A percentile compares a stretch with the other conserved stretches of the same genome.
Evolutionary conservation across 2,113 vertebrate species (phyloP).

Genomic region (Oreotragus oreotragus): DNA sequence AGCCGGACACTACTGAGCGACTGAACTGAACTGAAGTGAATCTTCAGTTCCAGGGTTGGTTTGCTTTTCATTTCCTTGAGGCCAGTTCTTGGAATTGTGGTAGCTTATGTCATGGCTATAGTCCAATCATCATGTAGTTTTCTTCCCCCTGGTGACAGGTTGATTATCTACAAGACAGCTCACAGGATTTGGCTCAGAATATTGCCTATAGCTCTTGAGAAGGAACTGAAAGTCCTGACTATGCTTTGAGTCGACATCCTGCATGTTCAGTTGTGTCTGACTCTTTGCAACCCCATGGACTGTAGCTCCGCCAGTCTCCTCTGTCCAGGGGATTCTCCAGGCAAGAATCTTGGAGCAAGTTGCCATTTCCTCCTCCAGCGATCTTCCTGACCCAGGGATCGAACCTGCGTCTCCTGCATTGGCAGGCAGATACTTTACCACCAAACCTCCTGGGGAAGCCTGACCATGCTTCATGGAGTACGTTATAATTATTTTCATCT

Average conservation of each 20-base stretch:
- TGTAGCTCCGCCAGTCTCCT: not conserved
- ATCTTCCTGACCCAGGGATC: not conserved
- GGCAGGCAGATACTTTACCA: not conserved
- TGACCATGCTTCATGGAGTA: not conserved
- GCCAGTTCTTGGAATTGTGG: not conserved
- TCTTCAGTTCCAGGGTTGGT: not conserved
- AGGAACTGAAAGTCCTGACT: not conserved
- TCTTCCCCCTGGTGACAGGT: not conserved
- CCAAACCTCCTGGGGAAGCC: not conserved
- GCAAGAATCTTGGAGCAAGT: not conserved
- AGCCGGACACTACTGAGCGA: accelerated
- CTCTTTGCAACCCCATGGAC: no score
- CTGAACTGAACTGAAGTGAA: no score
- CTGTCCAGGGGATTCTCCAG: not conserved
- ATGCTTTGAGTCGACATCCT: not conserved
- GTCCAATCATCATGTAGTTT: not conserved
- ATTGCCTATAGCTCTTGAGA: no score
- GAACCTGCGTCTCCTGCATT: not conserved
- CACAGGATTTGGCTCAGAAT: not conserved
- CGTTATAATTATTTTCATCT: not conserved
- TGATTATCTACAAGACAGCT: not conserved
- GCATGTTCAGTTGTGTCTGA: not conserved
- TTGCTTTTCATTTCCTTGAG: not conserved
- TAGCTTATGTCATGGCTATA: not conserved
- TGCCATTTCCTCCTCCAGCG: not conserved